These are phyloP conservation scores for Ditula angustiorana DNA, from an alignment of 2,888 invertebrate species.

Conservation along the genomic window DNA sequence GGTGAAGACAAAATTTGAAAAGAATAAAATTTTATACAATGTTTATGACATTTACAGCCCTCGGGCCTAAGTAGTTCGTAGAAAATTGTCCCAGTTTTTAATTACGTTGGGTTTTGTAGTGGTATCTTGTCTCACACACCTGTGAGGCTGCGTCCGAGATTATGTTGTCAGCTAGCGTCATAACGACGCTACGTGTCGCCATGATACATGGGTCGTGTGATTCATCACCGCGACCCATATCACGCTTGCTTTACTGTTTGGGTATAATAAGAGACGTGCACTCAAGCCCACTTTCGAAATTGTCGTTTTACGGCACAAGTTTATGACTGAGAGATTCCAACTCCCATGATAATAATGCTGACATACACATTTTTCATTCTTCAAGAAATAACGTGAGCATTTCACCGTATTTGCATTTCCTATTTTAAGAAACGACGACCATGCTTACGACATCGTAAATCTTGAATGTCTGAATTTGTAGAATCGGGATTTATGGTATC, in stretches of 20 bases:
- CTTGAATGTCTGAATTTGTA: neutral
- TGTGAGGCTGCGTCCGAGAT: conserved; percentile 44
- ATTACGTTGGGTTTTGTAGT: neutral
- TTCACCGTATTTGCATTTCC: conserved; percentile 22
- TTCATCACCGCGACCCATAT: conserved; percentile 72
- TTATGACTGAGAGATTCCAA: conserved; percentile 37
- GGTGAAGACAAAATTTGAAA: no score
- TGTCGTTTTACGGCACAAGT: conserved; percentile 37
- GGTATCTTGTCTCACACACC: conserved; percentile 23
- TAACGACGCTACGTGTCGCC: conserved; percentile 55
- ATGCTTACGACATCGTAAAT: neutral
- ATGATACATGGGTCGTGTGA: conserved; percentile 62
- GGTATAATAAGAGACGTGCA: conserved; percentile 46
- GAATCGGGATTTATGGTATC: conserved; percentile 2
- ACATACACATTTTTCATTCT: conserved; percentile 25
- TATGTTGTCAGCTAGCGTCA: conserved; percentile 68
- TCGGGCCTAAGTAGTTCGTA: neutral
- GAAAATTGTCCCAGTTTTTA: neutral
- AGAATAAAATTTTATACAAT: neutral
- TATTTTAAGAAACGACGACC: neutral
- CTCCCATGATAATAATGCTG: conserved; percentile 24
- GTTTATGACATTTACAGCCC: neutral
- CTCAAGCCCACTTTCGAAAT: conserved; percentile 45
- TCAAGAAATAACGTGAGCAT: neutral
- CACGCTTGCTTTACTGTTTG: conserved; percentile 62